Evolutionary conservation across 2,797 vertebrate species (phyloP).

Genomic region (Enteromius treurensis): DNA sequence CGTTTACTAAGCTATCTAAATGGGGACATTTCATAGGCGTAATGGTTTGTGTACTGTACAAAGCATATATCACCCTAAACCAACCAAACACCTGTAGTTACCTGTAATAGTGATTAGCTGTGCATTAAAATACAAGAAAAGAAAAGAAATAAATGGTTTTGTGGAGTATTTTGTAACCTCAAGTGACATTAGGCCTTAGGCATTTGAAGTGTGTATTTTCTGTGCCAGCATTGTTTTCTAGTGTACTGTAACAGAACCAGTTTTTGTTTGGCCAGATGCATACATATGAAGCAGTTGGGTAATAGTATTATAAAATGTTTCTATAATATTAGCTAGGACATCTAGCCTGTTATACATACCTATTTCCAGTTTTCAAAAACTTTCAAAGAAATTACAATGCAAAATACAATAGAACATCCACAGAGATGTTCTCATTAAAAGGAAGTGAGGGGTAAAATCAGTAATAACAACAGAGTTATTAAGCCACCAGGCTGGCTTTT

Average conservation of each 20-base stretch:
- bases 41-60: too few relatives aligned
- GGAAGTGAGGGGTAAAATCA: conserved; percentile 34
- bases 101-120: background rate
- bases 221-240: background rate
- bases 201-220: background rate
- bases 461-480: conserved; percentile 48
- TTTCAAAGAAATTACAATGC: conserved; percentile 19
- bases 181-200: background rate
- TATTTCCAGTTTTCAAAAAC: background rate
- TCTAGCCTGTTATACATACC: conserved; percentile 2
- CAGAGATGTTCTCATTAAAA: conserved; percentile 38
- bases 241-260: background rate
- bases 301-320: background rate
- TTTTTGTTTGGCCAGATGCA: background rate
- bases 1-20: too few relatives aligned
- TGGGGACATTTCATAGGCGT: too few relatives aligned
- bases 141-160: background rate
- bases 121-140: background rate
- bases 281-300: background rate
- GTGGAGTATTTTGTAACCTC: background rate
- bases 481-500: conserved; percentile 40
- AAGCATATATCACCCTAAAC: too few relatives aligned
- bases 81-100: background rate
- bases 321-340: background rate
- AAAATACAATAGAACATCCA: conserved; percentile 36